These are phyloP conservation scores for Diarsia rubi DNA, from an alignment of 2,888 invertebrate genomes.

Conservation along the genomic window DNA sequence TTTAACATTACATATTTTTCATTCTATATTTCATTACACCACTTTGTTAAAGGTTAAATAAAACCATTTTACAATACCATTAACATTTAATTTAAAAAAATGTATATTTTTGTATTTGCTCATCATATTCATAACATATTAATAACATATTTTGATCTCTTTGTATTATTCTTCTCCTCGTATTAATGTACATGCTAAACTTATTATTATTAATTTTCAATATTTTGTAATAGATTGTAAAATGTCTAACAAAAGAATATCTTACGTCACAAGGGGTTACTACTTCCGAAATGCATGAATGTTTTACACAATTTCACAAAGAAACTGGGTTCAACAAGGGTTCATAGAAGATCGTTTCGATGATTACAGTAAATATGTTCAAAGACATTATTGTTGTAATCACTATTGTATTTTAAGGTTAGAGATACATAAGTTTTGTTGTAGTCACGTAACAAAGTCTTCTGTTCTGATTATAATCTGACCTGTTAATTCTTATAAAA, in stretches of 20 bases:
- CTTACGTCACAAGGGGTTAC: not conserved
- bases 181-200: too few relatives aligned
- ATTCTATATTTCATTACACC: too few relatives aligned
- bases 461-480: conserved; percentile 2
- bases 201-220: too few relatives aligned
- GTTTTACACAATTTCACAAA: conserved; percentile 9
- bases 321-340: conserved; percentile 2
- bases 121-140: too few relatives aligned
- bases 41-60: too few relatives aligned
- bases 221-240: not conserved
- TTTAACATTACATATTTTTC: too few relatives aligned
- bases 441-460: not conserved
- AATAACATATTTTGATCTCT: too few relatives aligned
- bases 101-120: too few relatives aligned
- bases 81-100: too few relatives aligned
- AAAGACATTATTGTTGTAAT: conserved; percentile 11
- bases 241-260: not conserved
- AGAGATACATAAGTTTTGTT: not conserved
- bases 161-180: too few relatives aligned
- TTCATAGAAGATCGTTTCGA: conserved; percentile 6
- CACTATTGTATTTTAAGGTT: conserved; percentile 13
- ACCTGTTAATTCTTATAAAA: not conserved
- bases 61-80: too few relatives aligned
- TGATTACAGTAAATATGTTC: not conserved
- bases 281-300: not conserved